Base-by-base conservation (phyloP, 2,888 invertebrate genomes). In the Orgyia antiqua region DNA sequence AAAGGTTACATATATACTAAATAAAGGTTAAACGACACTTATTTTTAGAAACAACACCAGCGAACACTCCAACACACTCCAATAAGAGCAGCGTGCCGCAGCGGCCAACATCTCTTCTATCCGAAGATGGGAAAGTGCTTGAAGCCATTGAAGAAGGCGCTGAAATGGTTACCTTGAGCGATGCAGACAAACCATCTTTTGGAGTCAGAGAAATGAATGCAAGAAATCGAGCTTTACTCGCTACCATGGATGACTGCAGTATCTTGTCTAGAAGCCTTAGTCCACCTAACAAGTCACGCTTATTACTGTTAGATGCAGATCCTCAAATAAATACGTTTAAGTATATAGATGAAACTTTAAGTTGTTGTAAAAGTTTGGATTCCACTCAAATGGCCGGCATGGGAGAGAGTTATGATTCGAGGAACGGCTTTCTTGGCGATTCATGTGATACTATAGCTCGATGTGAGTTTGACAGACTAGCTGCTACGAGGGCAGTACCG, bases 81-180 rank as follows among this genome's bases (percentile, higher is more conserved):
- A 71, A 49, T 28, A 77, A 76, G 46, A 66, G 55, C 36, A 65
- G 61, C 29, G 55, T 60, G 6, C 64, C 73, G 2, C 78, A 73
- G 62, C 88, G 91, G 34, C 90, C 89, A 2, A 74, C 91, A 9
- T 92, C 92, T 5, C 74, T 91, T 19, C 80, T 92, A 31, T 88
- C 88, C 2, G 89, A 90, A 57, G 90, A 90, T 40, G 88, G 88
- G 1, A 91, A 91, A 69, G 63, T 76, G 18, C 77, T 92, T 52
- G 91, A 92, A 45, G 90, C 89, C 7, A 92, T 92, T 45, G 89
- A 89, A 15, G 92, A 92, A 74, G 89, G 88, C 42, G 90, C 92
- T 12, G 92, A 92, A 70, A 88, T 92, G 80, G 89, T 90, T 31
- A 89, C 90, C 10, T 67, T 92, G 24, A 91, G 90, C 39, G 89